Conservation (phyloP, 1,140 invertebrate genomes). For the Drosophila azteca region DNA sequence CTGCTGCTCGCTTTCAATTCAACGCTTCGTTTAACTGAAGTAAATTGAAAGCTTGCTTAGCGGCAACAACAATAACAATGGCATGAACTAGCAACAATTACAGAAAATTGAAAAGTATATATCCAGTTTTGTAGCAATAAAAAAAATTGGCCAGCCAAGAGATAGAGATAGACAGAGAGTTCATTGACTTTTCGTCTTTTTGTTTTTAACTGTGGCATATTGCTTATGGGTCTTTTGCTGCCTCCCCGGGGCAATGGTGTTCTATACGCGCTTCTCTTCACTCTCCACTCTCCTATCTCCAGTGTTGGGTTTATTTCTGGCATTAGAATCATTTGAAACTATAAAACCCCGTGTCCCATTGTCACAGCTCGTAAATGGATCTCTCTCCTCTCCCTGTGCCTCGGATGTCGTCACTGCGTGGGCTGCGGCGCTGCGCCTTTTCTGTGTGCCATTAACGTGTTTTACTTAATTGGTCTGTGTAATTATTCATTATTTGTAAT, state of each 20-base stretch:
- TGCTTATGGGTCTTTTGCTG: constrained; percentile 13
- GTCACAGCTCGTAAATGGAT: constrained; percentile 28
- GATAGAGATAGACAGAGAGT: constrained; percentile 19
- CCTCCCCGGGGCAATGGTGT: constrained; percentile 15
- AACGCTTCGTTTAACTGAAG: constrained; percentile 79
- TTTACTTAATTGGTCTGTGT: constrained; percentile 62
- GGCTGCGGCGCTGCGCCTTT: constrained; percentile 53
- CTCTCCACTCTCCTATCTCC: not conserved
- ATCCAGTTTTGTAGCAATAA: constrained; percentile 63
- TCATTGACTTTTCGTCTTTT: constrained; percentile 56
- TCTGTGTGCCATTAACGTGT: constrained; percentile 30
- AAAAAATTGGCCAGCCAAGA: constrained; percentile 67
- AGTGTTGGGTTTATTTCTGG: constrained; percentile 12
- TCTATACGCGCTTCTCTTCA: constrained; percentile 5
- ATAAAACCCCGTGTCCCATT: constrained; percentile 1
- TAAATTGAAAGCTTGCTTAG: constrained; percentile 72
- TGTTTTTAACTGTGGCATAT: constrained; percentile 51
- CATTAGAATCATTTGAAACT: constrained; percentile 15
- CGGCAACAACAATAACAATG: constrained; percentile 10
- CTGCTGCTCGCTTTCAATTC: constrained; percentile 72
- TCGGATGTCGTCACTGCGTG: constrained; percentile 62
- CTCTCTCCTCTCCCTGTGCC: not conserved
- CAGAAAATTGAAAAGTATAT: constrained; percentile 73
- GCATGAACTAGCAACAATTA: constrained; percentile 62
- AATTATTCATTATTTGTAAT: constrained; percentile 68